Percentiles rank a stretch among this genome's conserved stretches.
phyloP scores from a whole-genome alignment of 2,888 invertebrate genomes.

The Embidobia sp. region DNA sequence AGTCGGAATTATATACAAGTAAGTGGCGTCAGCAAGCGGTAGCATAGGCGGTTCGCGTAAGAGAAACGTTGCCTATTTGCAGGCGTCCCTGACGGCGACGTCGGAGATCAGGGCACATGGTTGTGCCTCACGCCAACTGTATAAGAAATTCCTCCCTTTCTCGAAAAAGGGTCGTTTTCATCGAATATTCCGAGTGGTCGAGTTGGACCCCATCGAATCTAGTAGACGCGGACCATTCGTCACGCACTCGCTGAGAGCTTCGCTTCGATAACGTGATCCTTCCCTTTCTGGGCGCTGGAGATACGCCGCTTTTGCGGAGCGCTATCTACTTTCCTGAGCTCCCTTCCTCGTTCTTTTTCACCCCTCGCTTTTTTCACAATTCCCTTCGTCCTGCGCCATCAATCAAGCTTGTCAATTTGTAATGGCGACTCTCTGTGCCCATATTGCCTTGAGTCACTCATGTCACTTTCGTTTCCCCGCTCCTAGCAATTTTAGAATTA shows the following conservation, averaged over 20 bases:
- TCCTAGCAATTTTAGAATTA: conserved; percentile 51
- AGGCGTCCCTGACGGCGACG: conserved; percentile 58
- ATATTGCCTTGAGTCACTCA: conserved; percentile 76
- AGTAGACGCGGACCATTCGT: conserved; percentile 80
- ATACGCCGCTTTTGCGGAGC: conserved; percentile 72
- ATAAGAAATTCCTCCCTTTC: conserved; percentile 62
- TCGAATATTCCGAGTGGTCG: conserved; percentile 72
- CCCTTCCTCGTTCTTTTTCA: conserved; percentile 67
- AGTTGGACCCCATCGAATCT: conserved; percentile 73
- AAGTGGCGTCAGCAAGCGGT: conserved; percentile 12
- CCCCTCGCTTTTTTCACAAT: conserved; percentile 64
- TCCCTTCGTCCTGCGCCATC: conserved; percentile 79
- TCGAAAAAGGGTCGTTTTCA: conserved; percentile 71
- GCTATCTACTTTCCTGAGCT: conserved; percentile 73
- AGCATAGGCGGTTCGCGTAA: conserved; percentile 6
- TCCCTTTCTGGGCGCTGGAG: conserved; percentile 63
- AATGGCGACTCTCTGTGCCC: conserved; percentile 82
- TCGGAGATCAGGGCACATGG: conserved; percentile 49
- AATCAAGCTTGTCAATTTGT: conserved; percentile 84
- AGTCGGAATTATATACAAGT: not conserved
- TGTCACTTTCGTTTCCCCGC: conserved; percentile 39
- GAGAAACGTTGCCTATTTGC: conserved; percentile 59
- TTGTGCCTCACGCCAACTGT: conserved; percentile 33
- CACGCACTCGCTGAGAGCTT: conserved; percentile 80
- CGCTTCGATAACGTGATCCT: conserved; percentile 77